phyloP scores from a whole-genome alignment of 2,113 vertebrate species.

The Indicator maculatus region DNA sequence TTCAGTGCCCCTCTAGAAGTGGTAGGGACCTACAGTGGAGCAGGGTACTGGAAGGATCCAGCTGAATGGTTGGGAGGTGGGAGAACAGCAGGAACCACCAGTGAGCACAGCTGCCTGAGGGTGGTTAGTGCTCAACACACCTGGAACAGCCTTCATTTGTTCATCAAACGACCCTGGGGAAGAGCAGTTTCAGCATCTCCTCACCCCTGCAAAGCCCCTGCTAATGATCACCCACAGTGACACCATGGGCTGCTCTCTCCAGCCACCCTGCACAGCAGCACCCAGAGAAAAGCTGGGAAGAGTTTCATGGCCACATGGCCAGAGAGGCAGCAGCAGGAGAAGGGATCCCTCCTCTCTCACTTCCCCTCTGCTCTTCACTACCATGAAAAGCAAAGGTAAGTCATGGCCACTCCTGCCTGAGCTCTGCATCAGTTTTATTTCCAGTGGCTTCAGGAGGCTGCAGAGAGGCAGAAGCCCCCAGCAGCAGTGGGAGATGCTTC shows the following conservation, averaged over 20 bases:
- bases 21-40: neutral
- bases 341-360: neutral
- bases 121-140: neutral
- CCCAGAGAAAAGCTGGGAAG: neutral
- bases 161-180: neutral
- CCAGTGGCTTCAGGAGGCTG: neutral
- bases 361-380: neutral
- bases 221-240: neutral
- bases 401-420: neutral
- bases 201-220: neutral
- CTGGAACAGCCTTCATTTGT: neutral
- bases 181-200: neutral
- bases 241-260: neutral
- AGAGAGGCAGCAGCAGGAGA: neutral
- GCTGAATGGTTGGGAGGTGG: neutral
- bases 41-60: neutral
- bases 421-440: neutral
- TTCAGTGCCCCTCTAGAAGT: neutral
- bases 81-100: neutral
- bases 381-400: neutral
- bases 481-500: neutral
- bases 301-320: rapidly evolving
- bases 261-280: neutral
- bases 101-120: neutral
- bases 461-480: neutral